These are phyloP conservation scores for Calliopsis andreniformis DNA, from an alignment of 1,140 invertebrate genomes.

Conservation along the genomic window DNA sequence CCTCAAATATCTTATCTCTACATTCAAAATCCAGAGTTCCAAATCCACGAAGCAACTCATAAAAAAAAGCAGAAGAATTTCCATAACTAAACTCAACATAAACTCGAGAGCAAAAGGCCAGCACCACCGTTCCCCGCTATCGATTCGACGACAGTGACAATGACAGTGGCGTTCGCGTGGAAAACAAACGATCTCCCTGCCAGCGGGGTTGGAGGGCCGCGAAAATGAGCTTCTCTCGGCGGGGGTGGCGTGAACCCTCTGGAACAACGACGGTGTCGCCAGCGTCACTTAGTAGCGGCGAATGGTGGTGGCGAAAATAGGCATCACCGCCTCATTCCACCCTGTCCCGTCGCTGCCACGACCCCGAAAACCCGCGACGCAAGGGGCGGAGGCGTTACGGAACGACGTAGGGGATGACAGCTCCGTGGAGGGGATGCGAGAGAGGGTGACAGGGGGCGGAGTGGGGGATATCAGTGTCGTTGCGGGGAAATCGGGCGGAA, in stretches of 20 bases:
- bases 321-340: conserved; percentile 46
- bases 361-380: conserved; percentile 22
- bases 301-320: conserved; percentile 18
- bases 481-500: conserved; percentile 79
- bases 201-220: conserved; percentile 52
- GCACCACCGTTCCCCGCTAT: conserved; percentile 37
- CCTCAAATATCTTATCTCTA: no score
- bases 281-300: conserved; percentile 12
- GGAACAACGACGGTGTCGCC: background rate
- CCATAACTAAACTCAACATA: no score
- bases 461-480: conserved; percentile 55
- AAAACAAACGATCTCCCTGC: conserved; percentile 71
- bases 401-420: conserved; percentile 4
- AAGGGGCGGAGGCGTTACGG: conserved; percentile 15
- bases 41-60: no score
- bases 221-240: conserved; percentile 72
- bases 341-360: background rate
- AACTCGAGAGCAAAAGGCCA: background rate
- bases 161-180: conserved; percentile 59
- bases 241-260: background rate
- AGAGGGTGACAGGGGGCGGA: background rate
- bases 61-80: no score
- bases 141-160: conserved; percentile 61
- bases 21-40: no score
- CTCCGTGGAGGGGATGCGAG: background rate